Base-by-base conservation (phyloP, 2,888 invertebrate genomes). In the Sesia bembeciformis region DNA sequence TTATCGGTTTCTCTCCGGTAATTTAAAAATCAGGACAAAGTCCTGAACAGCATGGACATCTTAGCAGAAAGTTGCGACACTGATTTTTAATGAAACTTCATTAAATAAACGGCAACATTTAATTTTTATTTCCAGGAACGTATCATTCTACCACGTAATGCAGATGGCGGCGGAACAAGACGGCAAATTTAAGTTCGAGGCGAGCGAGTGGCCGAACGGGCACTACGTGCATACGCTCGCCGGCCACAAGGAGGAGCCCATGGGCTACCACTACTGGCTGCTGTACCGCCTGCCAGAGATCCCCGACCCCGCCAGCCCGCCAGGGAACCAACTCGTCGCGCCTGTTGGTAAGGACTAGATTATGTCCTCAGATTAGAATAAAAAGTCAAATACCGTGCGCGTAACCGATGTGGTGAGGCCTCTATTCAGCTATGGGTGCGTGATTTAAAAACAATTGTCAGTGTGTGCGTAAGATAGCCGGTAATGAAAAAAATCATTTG, bases 191-290 rank as follows among this genome's bases (percentile, higher is more conserved):
- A 92, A 93, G 70, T 95, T 95, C 74, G 93, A 93, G 61, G 95
- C 96, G 0, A 94, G 95, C 64, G 95, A 96, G 74, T 97, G 97
- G 97, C 96, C 97, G 1, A 97, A 96, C 74, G 97, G 97, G 0
- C 96, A 97, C 77, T 97, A 97, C 78, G 95, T 97, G 39, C 96
- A 97, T 80, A 96, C 96, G 0, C 88, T 97, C 61, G 95, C 93
- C 0, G 94, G 94, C 0, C 93, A 93, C 72, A 93, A 93, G 74
- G 95, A 95, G 72, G 94, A 95, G 70, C 94, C 94, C 0, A 93
- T 94, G 92, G 94, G 95, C 52, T 97, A 96, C 79, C 95, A 96
- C 76, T 97, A 96, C 83, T 97, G 97, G 97, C 84, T 97, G 64
- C 90, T 97, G 63, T 97, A 96, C 84, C 93, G 95, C 66, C 90